Evolutionary conservation across 1,140 invertebrate genomes (phyloP).

Genomic region (Lordiphosa mommai): DNA sequence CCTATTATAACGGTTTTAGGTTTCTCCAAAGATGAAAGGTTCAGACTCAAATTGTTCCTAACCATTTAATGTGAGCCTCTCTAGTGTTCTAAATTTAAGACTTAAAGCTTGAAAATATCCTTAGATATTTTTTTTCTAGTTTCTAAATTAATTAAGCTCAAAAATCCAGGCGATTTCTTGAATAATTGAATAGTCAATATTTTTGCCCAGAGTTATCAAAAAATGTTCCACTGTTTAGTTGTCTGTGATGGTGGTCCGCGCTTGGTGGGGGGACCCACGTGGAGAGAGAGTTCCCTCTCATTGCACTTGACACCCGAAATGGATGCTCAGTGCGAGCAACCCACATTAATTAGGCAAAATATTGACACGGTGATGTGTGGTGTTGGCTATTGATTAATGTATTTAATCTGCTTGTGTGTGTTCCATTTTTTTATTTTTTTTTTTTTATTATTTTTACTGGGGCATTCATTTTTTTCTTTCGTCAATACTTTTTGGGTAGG

Average conservation of each 20-base stretch:
- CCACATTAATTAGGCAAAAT: constrained; percentile 75
- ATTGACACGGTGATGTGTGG: constrained; percentile 64
- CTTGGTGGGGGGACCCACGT: constrained; percentile 7
- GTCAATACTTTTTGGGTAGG: background rate
- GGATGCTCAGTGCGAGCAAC: constrained; percentile 45
- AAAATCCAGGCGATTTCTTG: too few relatives aligned
- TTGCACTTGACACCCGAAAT: constrained; percentile 68
- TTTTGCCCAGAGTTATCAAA: too few relatives aligned
- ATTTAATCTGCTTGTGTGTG: constrained; percentile 1
- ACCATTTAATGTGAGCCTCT: too few relatives aligned
- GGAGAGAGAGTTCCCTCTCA: constrained; percentile 9
- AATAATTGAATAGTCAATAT: too few relatives aligned
- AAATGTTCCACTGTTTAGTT: too few relatives aligned
- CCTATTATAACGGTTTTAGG: too few relatives aligned
- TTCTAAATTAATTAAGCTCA: too few relatives aligned
- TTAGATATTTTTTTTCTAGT: too few relatives aligned
- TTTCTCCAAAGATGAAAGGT: too few relatives aligned
- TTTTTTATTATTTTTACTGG: constrained; percentile 41
- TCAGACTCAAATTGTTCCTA: too few relatives aligned
- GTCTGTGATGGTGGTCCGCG: constrained; percentile 47
- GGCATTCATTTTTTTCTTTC: constrained; percentile 7
- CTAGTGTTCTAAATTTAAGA: too few relatives aligned
- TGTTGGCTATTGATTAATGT: constrained; percentile 59
- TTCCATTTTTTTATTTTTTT: constrained; percentile 31
- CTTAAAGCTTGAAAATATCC: too few relatives aligned